A percentile compares a stretch with the other conserved stretches of the same genome.
Evolutionary conservation across 2,113 vertebrate species (phyloP).

Genomic region (Lonchura striata): DNA sequence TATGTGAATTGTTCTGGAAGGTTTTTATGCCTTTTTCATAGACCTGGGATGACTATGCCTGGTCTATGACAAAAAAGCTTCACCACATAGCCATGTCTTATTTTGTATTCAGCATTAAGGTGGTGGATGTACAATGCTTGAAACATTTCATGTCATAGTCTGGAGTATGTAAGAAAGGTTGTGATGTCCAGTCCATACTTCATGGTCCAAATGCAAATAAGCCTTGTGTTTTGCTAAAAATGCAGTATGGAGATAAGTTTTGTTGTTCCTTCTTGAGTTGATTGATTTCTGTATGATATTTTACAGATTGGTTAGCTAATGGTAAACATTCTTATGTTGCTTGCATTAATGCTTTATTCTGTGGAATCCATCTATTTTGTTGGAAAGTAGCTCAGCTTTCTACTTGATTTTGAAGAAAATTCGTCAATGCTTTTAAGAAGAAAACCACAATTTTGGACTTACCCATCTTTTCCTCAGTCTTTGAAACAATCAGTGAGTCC

Average conservation of each 20-base stretch:
- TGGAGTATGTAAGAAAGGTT: rapidly evolving
- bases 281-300: neutral
- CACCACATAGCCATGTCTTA: neutral
- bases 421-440: neutral
- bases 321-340: neutral
- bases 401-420: neutral
- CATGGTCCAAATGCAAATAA: neutral
- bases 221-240: neutral
- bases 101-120: neutral
- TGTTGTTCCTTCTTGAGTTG: neutral
- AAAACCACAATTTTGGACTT: neutral
- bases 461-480: neutral
- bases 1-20: neutral
- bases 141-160: neutral
- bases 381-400: neutral
- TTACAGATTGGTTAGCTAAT: neutral
- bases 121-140: neutral
- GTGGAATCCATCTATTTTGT: neutral
- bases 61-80: neutral
- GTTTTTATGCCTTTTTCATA: neutral
- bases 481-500: neutral
- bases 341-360: neutral
- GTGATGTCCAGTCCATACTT: neutral
- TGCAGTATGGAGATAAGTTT: neutral
- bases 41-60: rapidly evolving